A percentile compares a stretch with the other conserved stretches of the same genome.
phyloP scores from a whole-genome alignment of 2,113 vertebrate species.

The Chlamydotis undulata region DNA sequence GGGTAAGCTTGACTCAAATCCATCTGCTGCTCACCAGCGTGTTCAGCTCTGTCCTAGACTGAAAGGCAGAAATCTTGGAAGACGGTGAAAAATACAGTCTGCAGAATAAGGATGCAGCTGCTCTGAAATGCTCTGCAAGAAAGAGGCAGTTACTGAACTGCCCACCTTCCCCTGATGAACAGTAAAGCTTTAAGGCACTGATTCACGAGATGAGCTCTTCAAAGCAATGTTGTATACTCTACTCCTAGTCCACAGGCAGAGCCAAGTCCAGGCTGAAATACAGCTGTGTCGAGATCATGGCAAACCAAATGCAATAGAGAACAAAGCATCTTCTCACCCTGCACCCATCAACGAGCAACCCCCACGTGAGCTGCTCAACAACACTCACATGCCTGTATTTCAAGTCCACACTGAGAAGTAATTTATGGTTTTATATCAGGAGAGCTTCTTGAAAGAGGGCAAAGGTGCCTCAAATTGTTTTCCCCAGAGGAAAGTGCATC shows the following conservation, averaged over 20 bases:
- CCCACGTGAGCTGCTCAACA: neutral
- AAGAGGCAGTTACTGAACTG: neutral
- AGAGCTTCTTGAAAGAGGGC: neutral
- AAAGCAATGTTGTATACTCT: neutral
- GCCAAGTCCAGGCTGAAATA: neutral
- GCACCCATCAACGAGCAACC: neutral
- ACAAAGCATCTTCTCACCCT: neutral
- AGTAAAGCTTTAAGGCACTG: neutral
- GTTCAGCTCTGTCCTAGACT: neutral
- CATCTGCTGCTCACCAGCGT: neutral
- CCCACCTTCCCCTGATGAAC: too few species aligned
- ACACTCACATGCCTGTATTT: neutral
- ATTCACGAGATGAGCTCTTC: neutral
- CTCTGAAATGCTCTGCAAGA: neutral
- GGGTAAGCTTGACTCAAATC: neutral
- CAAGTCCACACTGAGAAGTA: neutral
- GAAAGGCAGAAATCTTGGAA: neutral
- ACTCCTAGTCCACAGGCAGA: neutral
- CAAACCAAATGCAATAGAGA: neutral
- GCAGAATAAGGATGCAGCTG: neutral
- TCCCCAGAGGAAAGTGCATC: neutral
- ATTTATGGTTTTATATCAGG: neutral
- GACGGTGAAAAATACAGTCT: neutral
- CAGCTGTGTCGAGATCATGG: fast-evolving
- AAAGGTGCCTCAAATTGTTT: neutral